Evolutionary conservation across 2,113 vertebrate genomes (phyloP), one percentile per base, ranked within the genome.

Genomic region (Smithornis capensis): DNA sequence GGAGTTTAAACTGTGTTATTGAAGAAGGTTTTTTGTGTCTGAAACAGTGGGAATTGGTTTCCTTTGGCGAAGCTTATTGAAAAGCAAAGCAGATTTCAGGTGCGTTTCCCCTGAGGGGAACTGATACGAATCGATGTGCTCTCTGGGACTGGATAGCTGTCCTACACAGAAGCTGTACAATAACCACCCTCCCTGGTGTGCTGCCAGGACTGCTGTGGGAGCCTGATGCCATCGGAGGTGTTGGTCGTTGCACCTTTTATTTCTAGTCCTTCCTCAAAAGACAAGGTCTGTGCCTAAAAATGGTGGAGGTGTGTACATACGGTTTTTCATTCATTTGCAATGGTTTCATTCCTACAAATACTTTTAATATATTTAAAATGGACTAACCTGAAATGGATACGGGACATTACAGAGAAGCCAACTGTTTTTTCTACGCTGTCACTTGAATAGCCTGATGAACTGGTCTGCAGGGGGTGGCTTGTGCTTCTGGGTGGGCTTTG

Each of bases 251-350:
- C 95, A 97, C 94, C 94, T 95, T 94, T 67, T 83, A 86, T 94
- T 96, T 96, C 95, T 89, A 85, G 55, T 91, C 83, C 91, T 96
- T 92, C 81, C 95, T 96, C 42, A 74, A 94, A 93, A 89, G 80
- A 83, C 94, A 88, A 96, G 96, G 94, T 95, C 92, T 96, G 95
- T 98, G 97, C 97, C 97, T 97, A 76, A 89, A 92, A 87, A 79
- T 27, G 77, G 91, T 97, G 95, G 96, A 92, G 87, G 95, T 93
- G 95, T 93, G 95, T 92, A 81, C 69, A 73, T 93, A 96, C 1
- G 40, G 49, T 88, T 91, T 91, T 97, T 96, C 94, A 94, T 91
- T 95, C 94, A 94, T 94, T 94, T 91, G 96, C 95, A 90, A 94
- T n/a, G 63, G 89, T 96, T 95, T 97, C 93, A 94, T 97, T 97